Conservation (phyloP, 2,113 vertebrate genomes). For the Chinchilla lanigera region DNA sequence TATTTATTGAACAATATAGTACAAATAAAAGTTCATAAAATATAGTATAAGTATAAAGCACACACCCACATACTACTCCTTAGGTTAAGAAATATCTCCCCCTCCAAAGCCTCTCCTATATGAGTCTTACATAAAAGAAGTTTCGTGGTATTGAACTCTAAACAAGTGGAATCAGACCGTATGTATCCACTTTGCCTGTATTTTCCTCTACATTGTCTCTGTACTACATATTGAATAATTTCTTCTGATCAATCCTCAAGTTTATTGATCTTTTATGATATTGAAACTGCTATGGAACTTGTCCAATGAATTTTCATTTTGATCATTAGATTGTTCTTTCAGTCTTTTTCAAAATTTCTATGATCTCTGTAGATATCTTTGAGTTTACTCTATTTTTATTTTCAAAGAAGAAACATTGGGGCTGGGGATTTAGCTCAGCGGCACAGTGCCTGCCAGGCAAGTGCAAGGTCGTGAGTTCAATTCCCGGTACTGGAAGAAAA, state of each 20-base stretch:
- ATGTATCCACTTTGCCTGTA: neutral
- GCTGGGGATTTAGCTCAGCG: no score
- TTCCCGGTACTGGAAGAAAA: no score
- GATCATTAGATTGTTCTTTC: neutral
- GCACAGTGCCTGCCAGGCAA: no score
- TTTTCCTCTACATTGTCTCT: neutral
- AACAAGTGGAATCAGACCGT: neutral
- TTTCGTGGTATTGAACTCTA: neutral
- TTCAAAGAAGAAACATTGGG: no score
- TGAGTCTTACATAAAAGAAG: neutral
- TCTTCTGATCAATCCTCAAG: slow-evolving; percentile 12
- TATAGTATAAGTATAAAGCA: slow-evolving; percentile 23
- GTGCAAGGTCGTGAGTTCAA: no score
- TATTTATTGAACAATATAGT: neutral
- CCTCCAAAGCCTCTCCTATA: neutral
- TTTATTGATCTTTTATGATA: neutral
- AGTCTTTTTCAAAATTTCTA: slow-evolving; percentile 42
- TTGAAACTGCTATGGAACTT: neutral
- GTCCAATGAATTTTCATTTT: slow-evolving; percentile 9
- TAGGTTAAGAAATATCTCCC: neutral
- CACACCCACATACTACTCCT: neutral
- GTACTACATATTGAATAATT: neutral
- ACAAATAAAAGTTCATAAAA: slow-evolving; percentile 44
- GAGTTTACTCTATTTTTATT: neutral
- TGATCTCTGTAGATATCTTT: neutral